Evolutionary conservation across 2,888 invertebrate genomes (phyloP).

Genomic region (Sycophila texana): DNA sequence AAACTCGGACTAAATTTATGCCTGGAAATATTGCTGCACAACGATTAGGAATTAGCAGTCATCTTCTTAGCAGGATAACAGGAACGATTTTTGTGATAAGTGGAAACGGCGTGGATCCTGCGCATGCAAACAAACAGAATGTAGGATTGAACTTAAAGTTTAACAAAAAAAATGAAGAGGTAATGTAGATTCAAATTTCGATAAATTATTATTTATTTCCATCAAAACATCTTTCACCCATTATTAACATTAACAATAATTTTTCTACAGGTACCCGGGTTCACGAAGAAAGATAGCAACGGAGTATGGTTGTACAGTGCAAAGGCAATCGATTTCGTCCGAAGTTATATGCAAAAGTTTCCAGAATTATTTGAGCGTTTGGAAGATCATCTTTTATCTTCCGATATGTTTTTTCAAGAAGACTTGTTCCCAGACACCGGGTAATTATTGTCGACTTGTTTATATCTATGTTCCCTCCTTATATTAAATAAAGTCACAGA

Average conservation of each 20-base stretch:
- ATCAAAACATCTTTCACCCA: conserved; percentile 25
- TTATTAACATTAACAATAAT: conserved; percentile 16
- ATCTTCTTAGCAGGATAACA: conserved; percentile 89
- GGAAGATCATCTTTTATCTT: conserved; percentile 72
- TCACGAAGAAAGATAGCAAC: conserved; percentile 83
- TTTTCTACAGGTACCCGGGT: conserved; percentile 83
- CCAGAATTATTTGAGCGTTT: conserved; percentile 85
- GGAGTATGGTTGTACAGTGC: conserved; percentile 88
- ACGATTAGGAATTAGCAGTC: conserved; percentile 81
- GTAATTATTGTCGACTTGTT: conserved; percentile 71
- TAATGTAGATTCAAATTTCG: conserved; percentile 65
- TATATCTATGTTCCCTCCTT: too few relatives aligned
- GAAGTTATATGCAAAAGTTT: conserved; percentile 83
- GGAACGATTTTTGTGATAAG: conserved; percentile 84
- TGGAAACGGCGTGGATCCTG: conserved; percentile 76
- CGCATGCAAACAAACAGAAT: conserved; percentile 80
- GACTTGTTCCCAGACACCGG: conserved; percentile 81
- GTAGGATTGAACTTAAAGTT: conserved; percentile 95
- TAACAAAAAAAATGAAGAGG: conserved; percentile 85
- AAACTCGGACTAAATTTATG: conserved; percentile 76
- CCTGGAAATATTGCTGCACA: conserved; percentile 79
- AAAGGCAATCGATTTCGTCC: conserved; percentile 83
- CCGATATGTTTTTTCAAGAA: conserved; percentile 82
- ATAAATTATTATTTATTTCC: background rate
- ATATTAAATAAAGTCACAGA: background rate